phyloP scores from a whole-genome alignment of 2,888 invertebrate genomes.

The Drosophila anomalata region DNA sequence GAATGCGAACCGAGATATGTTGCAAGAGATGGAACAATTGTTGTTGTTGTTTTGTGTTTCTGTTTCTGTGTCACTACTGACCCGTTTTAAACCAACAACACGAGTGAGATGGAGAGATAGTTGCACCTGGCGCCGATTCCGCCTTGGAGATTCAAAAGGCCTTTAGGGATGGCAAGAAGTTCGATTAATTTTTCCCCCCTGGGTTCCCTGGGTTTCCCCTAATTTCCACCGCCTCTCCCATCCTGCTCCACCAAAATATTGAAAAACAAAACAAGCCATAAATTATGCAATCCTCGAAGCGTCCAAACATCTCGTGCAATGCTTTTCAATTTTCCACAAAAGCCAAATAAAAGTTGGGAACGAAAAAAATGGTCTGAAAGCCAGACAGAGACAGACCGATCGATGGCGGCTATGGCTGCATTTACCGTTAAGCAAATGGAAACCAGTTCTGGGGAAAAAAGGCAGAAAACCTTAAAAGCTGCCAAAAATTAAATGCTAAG shows the following conservation, averaged over 20 bases:
- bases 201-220: not conserved
- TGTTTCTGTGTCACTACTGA: slow-evolving; percentile 16
- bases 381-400: slow-evolving; percentile 19
- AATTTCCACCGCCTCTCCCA: not conserved
- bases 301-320: slow-evolving; percentile 65
- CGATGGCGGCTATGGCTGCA: slow-evolving; percentile 26
- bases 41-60: slow-evolving; percentile 8
- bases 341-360: slow-evolving; percentile 69
- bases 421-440: slow-evolving; percentile 44
- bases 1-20: slow-evolving; percentile 36
- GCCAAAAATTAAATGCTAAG: slow-evolving; percentile 47
- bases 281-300: slow-evolving; percentile 46
- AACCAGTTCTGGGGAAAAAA: slow-evolving; percentile 43
- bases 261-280: slow-evolving; percentile 18
- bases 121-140: slow-evolving; percentile 36
- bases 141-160: not conserved
- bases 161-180: not conserved
- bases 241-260: slow-evolving; percentile 10
- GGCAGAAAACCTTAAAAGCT: slow-evolving; percentile 13
- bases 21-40: slow-evolving; percentile 43
- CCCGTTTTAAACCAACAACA: slow-evolving; percentile 18
- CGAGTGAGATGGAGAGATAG: not conserved
- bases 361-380: slow-evolving; percentile 6
- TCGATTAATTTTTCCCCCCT: not conserved
- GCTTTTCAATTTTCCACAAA: slow-evolving; percentile 67